These are phyloP conservation scores for Anas platyrhynchos DNA, from an alignment of 2,113 vertebrate genomes.

Conservation along the genomic window DNA sequence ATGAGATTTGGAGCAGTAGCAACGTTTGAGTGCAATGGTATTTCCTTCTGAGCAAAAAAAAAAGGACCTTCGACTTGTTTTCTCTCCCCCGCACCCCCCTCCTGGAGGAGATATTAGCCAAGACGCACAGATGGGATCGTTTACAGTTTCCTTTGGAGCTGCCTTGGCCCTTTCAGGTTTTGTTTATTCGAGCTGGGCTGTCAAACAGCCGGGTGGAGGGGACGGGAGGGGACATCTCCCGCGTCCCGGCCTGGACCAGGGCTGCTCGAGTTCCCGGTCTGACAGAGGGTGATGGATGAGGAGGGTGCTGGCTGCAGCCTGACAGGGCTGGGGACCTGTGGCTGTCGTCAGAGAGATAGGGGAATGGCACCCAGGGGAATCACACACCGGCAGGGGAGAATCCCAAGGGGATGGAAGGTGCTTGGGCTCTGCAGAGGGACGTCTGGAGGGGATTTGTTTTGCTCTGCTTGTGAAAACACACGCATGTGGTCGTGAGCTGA, in stretches of 20 bases:
- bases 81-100: neutral
- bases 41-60: constrained; percentile 56
- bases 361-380: neutral
- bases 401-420: neutral
- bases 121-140: constrained; percentile 74
- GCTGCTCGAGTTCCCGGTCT: constrained; percentile 26
- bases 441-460: neutral
- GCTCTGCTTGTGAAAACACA: neutral
- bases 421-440: fast-evolving
- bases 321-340: neutral
- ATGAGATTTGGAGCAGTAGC: constrained; percentile 50
- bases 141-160: constrained; percentile 73
- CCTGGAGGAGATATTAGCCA: constrained; percentile 54
- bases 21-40: constrained; percentile 24
- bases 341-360: neutral
- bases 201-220: neutral
- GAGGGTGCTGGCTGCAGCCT: constrained; percentile 17
- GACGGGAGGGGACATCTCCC: constrained; percentile 8
- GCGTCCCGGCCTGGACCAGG: constrained; percentile 37
- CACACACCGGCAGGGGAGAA: constrained; percentile 38
- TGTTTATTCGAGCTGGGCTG: constrained; percentile 70
- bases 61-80: constrained; percentile 43
- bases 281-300: constrained; percentile 62
- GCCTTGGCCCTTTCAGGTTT: constrained; percentile 64
- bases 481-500: neutral